Evolutionary conservation across 2,888 invertebrate species (phyloP), one percentile per base, ranked within the genome.

Genomic region (Bombylius discolor): DNA sequence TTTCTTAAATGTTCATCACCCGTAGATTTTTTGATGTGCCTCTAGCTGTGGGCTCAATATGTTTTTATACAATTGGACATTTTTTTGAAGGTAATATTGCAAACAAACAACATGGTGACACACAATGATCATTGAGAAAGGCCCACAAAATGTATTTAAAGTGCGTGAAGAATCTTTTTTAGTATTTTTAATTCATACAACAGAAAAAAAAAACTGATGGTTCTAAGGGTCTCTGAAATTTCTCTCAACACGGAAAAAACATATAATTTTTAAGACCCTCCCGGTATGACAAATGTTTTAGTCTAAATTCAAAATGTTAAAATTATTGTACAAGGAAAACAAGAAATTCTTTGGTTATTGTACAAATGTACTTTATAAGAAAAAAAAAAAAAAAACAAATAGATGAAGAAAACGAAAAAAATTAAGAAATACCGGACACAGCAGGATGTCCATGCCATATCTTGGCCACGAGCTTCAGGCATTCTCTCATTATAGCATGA

Each of bases 91-190:
- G 11, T 42, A 11, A 42, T 44, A 36, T 48, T 47, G 47, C 47
- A 36, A 14, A 39, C 47, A 55, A 48, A 46, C 46, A 11, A 36
- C 14, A 33, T 42, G 39, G 39, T 42, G 42, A 50, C 55, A 50
- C 42, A 51, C 47, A 51, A 47, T 51, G 39, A 55, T 51, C 51
- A 51, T 55, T 55, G 47, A 55, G 14, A 45, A 55, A 51, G 47
- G 51, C 47, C 47, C 42, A 34, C 45, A 42, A 11, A 42, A 42
- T 4, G 11, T 4, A 42, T 4, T 42, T 11, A 42, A 42, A 42
- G 11, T 42, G 6, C 39, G 39, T 42, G 39, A 11, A 42, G 23
- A 23, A 23, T 23, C 3, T 23, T 23, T 23, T 23, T 23, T 23
- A 23, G 3, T 23, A 2, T 23, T 23, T 23, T 23, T 23, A n/a